phyloP scores from a whole-genome alignment of 2,113 vertebrate genomes.

The Fulica atra region DNA sequence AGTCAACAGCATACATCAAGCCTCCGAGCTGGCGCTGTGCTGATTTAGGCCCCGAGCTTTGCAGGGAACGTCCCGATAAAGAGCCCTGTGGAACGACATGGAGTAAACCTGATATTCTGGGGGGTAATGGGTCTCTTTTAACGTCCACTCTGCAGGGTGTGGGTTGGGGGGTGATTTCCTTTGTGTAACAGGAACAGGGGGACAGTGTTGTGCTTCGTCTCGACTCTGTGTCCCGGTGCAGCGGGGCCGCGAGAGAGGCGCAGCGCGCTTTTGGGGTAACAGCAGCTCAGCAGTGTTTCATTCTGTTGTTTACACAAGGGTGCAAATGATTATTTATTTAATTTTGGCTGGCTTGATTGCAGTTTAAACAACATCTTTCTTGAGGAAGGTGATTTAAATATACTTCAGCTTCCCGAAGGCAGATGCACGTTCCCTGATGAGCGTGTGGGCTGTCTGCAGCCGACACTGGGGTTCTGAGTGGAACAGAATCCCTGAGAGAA shows the following conservation, averaged over 20 bases:
- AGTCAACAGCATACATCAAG: slow-evolving; percentile 75
- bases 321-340: slow-evolving; percentile 53
- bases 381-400: slow-evolving; percentile 19
- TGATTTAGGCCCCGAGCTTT: slow-evolving; percentile 65
- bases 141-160: background rate
- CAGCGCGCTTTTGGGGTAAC: background rate
- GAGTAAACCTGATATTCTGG: slow-evolving; percentile 62
- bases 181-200: background rate
- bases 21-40: slow-evolving; percentile 23
- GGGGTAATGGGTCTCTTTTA: slow-evolving; percentile 50
- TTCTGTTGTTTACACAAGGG: slow-evolving; percentile 30
- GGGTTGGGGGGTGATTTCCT: background rate
- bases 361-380: slow-evolving; percentile 50
- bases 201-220: background rate
- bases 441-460: background rate
- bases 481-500: rapidly evolving
- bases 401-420: background rate
- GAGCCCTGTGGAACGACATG: slow-evolving; percentile 38
- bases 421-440: background rate
- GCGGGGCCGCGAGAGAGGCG: background rate
- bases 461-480: rapidly evolving
- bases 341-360: slow-evolving; percentile 49
- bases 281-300: background rate
- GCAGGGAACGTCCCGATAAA: slow-evolving; percentile 61
- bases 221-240: background rate